Percentiles rank a stretch among this genome's conserved stretches.
Evolutionary conservation across 2,888 invertebrate species (phyloP).

Genomic region (Stenodema calcarata): DNA sequence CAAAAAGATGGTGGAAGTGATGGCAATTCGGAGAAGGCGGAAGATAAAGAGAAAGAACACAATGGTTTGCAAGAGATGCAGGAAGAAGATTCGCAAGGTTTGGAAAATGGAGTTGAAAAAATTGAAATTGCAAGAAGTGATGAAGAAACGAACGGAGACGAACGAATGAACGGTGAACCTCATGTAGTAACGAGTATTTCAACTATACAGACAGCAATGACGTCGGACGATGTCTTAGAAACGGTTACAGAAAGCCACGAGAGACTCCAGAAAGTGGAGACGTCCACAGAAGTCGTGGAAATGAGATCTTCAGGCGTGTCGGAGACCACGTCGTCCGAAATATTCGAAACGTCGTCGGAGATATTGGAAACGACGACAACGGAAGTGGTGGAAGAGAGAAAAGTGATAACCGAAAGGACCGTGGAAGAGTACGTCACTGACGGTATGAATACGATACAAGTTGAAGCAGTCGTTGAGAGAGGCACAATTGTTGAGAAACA

Average conservation of each 20-base stretch:
- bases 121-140: not conserved
- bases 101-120: not conserved
- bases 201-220: not conserved
- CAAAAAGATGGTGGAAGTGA: not conserved
- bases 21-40: not conserved
- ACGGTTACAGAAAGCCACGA: not conserved
- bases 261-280: not conserved
- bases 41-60: not conserved
- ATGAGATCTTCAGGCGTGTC: not conserved
- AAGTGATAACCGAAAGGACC: not conserved
- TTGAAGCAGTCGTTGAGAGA: not conserved
- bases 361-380: not conserved
- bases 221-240: not conserved
- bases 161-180: not conserved
- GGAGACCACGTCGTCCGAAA: conserved; percentile 1
- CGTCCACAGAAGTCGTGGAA: not conserved
- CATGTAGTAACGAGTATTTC: not conserved
- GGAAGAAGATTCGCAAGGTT: not conserved
- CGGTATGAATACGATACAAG: not conserved
- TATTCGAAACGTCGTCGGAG: conserved; percentile 3
- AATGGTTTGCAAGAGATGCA: no score
- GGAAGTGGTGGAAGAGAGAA: conserved; percentile 14
- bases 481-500: conserved; percentile 18
- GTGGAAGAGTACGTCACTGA: not conserved
- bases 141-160: not conserved